Base-by-base conservation (phyloP, 2,113 vertebrate genomes). In the Aptenodytes forsteri region DNA sequence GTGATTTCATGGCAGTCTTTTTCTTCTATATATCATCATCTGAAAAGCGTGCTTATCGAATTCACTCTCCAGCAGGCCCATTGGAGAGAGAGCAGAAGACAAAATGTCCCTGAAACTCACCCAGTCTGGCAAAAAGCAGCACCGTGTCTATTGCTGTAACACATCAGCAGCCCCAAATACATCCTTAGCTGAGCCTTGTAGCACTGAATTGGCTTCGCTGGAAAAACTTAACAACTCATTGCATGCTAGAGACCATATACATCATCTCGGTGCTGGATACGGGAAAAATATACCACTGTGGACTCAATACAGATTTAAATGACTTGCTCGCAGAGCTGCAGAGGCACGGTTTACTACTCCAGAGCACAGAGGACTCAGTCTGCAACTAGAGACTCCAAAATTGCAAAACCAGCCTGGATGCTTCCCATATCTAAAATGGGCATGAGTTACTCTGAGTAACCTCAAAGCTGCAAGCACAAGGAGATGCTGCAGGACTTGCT, bases 151-250 rank as follows among this genome's bases (percentile, higher is more conserved):
- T 3, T 94, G 54, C 86, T 95, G 81, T 59, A 87, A 87, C 97
- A 88, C 65, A 87, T 72, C 91, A 87, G 79, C 85, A 96, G 76
- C 86, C 86, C 76, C 91, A 71, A 42, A 76, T 25, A 59, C 80
- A n/a, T 47, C 95, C 70, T 94, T 19, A 88, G 90, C 67, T 83
- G 71, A 96, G 91, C 36, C 71, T 95, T 13, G 11, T 13, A 83
- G 94, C 91, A 10, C 79, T 70, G 82, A 87, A 14, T 1, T 64
- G 46, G 55, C 88, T 96, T 89, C 9, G 4, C 55, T 96, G 58
- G 59, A 58, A 80, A 92, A 97, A 72, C 83, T 91, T 66, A 69
- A 96, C 95, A 94, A 87, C 86, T 94, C 85, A 12, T 47, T 72
- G 77, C 6, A 5, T 50, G 47, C 76, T 85, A 36, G 38, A 92